A percentile compares a stretch with the other conserved stretches of the same genome.
phyloP scores from a whole-genome alignment of 2,113 vertebrate genomes.

The Callorhinus ursinus region DNA sequence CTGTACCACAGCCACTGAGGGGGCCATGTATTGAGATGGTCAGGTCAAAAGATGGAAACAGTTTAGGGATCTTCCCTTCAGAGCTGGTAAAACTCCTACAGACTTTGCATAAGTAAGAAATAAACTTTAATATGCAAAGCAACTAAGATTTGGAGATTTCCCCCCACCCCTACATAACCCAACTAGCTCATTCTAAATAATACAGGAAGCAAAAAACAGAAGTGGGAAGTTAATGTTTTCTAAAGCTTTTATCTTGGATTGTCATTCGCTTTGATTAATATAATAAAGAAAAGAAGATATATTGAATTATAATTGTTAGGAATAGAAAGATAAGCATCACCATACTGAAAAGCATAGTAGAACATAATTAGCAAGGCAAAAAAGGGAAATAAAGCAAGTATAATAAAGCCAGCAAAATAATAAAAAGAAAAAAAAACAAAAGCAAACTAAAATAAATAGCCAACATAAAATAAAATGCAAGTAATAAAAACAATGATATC shows the following conservation, averaged over 20 bases:
- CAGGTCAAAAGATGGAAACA: neutral
- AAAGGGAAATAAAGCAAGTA: conserved; percentile 26
- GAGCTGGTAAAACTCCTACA: neutral
- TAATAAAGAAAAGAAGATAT: conserved; percentile 10
- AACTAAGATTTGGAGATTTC: neutral
- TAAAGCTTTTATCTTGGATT: conserved; percentile 30
- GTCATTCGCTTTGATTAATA: conserved; percentile 25
- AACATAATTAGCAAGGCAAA: conserved; percentile 54
- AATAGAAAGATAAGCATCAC: neutral
- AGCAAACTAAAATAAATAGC: conserved; percentile 60
- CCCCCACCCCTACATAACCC: neutral
- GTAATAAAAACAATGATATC: conserved; percentile 63
- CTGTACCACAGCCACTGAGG: neutral
- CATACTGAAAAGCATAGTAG: conserved; percentile 50
- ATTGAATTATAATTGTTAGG: conserved; percentile 5
- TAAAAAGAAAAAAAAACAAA: conserved; percentile 38
- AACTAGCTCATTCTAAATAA: neutral
- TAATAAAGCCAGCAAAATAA: conserved; percentile 34
- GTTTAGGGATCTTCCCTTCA: neutral
- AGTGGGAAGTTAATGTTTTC: neutral
- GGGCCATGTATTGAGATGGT: neutral
- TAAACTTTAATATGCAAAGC: neutral
- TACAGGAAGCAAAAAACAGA: neutral
- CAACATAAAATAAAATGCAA: conserved; percentile 67
- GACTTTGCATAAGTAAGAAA: neutral